Conservation (phyloP, 2,888 invertebrate species). For the Diarsia mendica region DNA sequence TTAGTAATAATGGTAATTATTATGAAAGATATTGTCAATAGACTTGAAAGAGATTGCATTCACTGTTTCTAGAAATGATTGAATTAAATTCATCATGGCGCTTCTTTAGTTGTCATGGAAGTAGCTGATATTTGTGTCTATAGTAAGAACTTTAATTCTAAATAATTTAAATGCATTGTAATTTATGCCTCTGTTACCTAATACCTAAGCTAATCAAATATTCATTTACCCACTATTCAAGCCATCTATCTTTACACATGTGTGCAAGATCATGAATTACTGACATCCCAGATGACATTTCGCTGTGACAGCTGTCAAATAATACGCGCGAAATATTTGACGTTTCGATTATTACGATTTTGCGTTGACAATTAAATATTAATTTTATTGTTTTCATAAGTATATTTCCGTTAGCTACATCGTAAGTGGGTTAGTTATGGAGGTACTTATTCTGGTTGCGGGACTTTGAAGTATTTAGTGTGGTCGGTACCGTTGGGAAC, state of each 20-base stretch:
- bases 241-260: conserved; percentile 1
- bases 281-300: conserved; percentile 44
- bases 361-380: conserved; percentile 50
- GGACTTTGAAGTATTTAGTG: conserved; percentile 42
- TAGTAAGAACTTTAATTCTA: conserved; percentile 11
- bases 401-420: conserved; percentile 40
- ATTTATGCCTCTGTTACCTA: conserved; percentile 5
- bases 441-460: conserved; percentile 36
- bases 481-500: conserved; percentile 32
- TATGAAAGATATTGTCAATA: conserved; percentile 25
- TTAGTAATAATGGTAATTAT: conserved; percentile 14
- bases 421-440: conserved; percentile 30
- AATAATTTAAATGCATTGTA: background rate
- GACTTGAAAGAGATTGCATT: background rate
- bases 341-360: conserved; percentile 45
- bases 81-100: background rate
- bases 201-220: conserved; percentile 21
- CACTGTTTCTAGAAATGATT: background rate
- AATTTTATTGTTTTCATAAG: conserved; percentile 45
- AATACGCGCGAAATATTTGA: conserved; percentile 57
- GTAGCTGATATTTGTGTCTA: background rate
- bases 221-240: conserved; percentile 21
- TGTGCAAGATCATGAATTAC: conserved; percentile 36
- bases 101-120: background rate
- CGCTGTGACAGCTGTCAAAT: conserved; percentile 59